Base-by-base conservation (phyloP, 2,888 invertebrate species). In the Megamerina dolium region DNA sequence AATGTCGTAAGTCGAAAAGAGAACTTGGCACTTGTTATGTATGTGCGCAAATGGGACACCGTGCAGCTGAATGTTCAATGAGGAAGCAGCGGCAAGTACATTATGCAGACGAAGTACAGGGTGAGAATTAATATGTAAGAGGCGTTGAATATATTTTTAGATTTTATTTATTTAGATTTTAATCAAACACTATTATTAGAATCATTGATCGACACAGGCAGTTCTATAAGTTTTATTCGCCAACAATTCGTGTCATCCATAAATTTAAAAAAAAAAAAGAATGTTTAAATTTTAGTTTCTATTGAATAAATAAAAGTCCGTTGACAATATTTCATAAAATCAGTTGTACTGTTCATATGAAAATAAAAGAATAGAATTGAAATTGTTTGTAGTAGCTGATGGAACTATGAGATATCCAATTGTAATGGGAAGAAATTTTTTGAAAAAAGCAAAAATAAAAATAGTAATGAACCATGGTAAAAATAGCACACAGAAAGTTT, bases 361-460 rank as follows among this genome's bases (percentile, higher is more conserved):
- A 18, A 30, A 35, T 34, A 44, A 43, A 38, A 29, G 21, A 29
- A 36, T 47, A 37, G 38, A 44, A 43, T 29, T 47, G 33, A 29
- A 41, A 19, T 33, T 53, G 8, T 31, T 43, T 36, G 49, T 53
- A 3, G 52, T 49, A 14, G 34, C 46, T 31, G 38, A 49, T 44
- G 20, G 27, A 12, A 46, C 46, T 26, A 52, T 49, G 46, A 12
- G 32, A 31, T 44, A 48, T 37, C 21, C 45, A 8, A 16, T 42
- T n/a, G 37, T 49, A 48, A 14, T 43, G 46, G 37, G 45, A 45
- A 5, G 44, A 38, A 37, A 36, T 44, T 35, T 46, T 48, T 46
- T 31, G 44, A 23, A 40, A 37, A 19, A 43, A 37, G 27, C 36
- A 36, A 27, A 41, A 43, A 18, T 32, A 45, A n/a, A n/a, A n/a